Conservation (phyloP, 2,797 vertebrate species). For the Falco naumanni region DNA sequence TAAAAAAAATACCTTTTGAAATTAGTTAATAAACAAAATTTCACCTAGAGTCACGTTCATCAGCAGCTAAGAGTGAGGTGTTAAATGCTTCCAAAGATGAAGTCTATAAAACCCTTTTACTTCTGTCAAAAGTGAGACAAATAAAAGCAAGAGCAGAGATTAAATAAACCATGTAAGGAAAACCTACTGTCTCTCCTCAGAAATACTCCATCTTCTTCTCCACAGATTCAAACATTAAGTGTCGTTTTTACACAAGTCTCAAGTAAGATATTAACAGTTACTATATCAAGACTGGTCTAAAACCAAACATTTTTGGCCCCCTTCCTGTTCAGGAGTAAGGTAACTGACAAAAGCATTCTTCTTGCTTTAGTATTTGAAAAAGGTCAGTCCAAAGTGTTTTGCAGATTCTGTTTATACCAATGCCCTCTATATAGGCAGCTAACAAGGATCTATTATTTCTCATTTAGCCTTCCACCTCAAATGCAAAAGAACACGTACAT, state of each 20-base stretch:
- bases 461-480: background rate
- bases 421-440: background rate
- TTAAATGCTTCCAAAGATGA: background rate
- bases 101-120: background rate
- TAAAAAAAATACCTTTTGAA: background rate
- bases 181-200: background rate
- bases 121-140: background rate
- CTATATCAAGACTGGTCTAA: background rate
- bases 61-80: background rate
- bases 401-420: background rate
- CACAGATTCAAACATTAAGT: background rate
- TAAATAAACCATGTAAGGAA: background rate
- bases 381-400: background rate
- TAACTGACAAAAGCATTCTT: background rate
- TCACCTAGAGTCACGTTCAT: background rate
- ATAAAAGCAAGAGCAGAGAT: background rate
- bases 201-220: background rate
- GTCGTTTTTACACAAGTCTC: background rate
- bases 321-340: background rate
- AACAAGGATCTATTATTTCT: background rate
- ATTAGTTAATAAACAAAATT: background rate
- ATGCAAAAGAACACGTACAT: background rate
- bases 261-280: background rate
- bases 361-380: background rate
- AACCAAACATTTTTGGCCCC: background rate